Evolutionary conservation across 1,140 invertebrate species (phyloP).

Genomic region (Tenebrio molitor): DNA sequence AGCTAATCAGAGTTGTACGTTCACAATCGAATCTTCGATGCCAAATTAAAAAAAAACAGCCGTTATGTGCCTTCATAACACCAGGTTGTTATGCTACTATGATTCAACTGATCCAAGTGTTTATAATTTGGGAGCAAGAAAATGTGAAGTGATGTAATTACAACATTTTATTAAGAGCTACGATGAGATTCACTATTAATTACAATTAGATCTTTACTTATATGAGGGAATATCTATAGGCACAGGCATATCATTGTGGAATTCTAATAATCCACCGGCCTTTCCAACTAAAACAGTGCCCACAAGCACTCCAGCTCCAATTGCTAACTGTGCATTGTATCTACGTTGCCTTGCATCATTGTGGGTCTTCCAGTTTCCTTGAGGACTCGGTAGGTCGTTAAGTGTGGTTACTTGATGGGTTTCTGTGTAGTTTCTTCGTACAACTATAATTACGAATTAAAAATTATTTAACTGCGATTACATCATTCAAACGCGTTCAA

Average conservation of each 20-base stretch:
- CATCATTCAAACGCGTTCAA: no score
- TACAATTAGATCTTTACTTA: conserved; percentile 42
- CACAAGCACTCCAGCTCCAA: conserved; percentile 72
- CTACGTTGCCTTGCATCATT: conserved; percentile 75
- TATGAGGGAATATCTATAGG: conserved; percentile 58
- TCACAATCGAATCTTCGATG: no score
- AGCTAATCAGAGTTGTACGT: no score
- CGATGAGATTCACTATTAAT: conserved; percentile 21
- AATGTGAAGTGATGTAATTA: no score
- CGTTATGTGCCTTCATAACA: no score
- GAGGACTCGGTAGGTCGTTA: conserved; percentile 80
- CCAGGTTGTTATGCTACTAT: no score
- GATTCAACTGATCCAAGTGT: no score
- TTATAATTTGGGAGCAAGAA: no score
- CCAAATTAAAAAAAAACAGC: no score
- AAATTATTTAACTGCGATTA: no score
- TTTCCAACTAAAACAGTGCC: conserved; percentile 73
- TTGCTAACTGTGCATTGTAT: conserved; percentile 76
- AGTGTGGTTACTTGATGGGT: conserved; percentile 32
- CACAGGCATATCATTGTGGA: conserved; percentile 72
- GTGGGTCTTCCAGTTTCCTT: conserved; percentile 79
- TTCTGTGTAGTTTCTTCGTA: background rate
- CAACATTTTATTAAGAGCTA: conserved; percentile 30
- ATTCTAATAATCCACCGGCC: conserved; percentile 70
- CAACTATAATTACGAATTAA: conserved; percentile 18